Conservation (phyloP, 2,113 vertebrate species). For the Tylochromis polylepis region DNA sequence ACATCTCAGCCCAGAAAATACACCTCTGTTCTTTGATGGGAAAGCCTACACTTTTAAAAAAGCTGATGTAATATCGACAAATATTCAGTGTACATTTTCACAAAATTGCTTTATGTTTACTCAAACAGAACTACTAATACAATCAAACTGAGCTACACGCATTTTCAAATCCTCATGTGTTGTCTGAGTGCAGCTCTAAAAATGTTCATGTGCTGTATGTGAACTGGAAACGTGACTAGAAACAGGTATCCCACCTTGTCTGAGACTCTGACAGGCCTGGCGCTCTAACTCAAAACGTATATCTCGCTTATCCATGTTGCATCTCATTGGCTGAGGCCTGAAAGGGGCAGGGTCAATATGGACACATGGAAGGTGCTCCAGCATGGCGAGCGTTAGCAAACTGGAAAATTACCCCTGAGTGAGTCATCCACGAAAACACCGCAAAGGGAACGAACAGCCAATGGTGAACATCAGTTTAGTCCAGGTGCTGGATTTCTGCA, state of each 20-base stretch:
- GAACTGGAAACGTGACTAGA: not conserved
- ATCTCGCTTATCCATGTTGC: conserved; percentile 50
- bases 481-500: not conserved
- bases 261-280: conserved; percentile 65
- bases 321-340: conserved; percentile 55
- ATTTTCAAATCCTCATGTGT: not conserved
- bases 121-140: not conserved
- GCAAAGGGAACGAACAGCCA: not conserved
- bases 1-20: conserved; percentile 28
- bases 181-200: not conserved
- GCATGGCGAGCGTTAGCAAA: conserved; percentile 37
- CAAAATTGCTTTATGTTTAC: not conserved
- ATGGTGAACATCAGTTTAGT: not conserved
- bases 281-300: conserved; percentile 58
- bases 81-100: not conserved
- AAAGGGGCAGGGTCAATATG: conserved; percentile 49
- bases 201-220: not conserved
- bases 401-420: not conserved
- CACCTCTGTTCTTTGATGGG: not conserved
- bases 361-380: conserved; percentile 54
- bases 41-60: not conserved
- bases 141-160: not conserved
- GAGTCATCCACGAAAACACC: not conserved
- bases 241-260: conserved; percentile 64
- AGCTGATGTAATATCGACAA: not conserved